A percentile compares a stretch with the other conserved stretches of the same genome.
Conservation (phyloP, 2,888 invertebrate species). For the Yponomeuta sedellus region DNA sequence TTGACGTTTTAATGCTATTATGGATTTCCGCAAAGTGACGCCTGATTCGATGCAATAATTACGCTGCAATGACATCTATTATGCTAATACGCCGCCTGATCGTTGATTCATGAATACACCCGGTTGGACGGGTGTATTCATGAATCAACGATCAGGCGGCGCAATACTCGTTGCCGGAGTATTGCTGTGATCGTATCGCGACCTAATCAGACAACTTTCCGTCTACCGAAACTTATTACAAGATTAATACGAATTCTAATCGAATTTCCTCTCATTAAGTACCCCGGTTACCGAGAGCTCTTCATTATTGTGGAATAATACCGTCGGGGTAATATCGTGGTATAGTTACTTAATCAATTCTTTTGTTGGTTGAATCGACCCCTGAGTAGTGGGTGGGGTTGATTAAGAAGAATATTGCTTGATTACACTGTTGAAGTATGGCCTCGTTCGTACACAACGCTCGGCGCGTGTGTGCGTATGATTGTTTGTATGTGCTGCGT, state of each 20-base stretch:
- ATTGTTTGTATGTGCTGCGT: constrained; percentile 33
- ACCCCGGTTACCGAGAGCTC: constrained; percentile 72
- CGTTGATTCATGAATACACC: not conserved
- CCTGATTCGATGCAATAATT: not conserved
- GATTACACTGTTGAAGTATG: constrained; percentile 56
- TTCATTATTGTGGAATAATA: constrained; percentile 74
- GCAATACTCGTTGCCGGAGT: not conserved
- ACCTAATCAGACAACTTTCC: constrained; percentile 58
- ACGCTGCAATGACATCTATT: not conserved
- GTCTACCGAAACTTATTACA: constrained; percentile 51
- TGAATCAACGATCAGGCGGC: not conserved
- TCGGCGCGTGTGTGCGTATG: not conserved
- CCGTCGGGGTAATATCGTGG: constrained; percentile 68
- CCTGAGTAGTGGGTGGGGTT: constrained; percentile 68
- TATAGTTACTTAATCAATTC: constrained; percentile 77
- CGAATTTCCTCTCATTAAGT: constrained; percentile 75
- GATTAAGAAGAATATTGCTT: constrained; percentile 76
- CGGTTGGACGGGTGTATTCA: not conserved
- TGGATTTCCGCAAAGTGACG: too few species aligned
- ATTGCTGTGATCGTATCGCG: constrained; percentile 22
- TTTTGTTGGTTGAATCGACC: constrained; percentile 73
- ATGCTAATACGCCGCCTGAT: not conserved
- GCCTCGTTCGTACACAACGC: constrained; percentile 12
- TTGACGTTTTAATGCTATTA: too few species aligned
- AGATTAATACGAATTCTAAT: constrained; percentile 75